Conservation (phyloP, 1,140 invertebrate genomes). For the Aphis gossypii region DNA sequence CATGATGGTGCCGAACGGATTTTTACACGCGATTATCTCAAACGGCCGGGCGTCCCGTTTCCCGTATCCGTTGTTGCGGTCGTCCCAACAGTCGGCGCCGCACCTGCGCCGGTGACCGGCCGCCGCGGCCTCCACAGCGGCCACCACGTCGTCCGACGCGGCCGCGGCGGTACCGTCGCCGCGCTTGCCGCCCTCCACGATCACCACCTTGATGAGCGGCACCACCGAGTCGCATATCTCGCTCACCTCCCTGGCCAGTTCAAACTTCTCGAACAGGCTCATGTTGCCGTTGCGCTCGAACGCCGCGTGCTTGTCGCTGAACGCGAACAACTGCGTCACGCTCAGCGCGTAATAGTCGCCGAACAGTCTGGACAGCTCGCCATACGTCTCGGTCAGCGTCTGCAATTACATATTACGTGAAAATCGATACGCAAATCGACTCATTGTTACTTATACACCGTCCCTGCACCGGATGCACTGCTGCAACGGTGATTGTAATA, state of each 20-base stretch:
- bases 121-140: background rate
- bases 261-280: constrained; percentile 53
- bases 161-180: background rate
- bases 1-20: constrained; percentile 46
- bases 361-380: constrained; percentile 37
- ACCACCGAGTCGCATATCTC: constrained; percentile 56
- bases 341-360: constrained; percentile 54
- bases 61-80: background rate
- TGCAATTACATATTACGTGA: background rate
- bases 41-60: background rate
- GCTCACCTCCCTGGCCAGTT: constrained; percentile 45
- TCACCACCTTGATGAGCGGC: constrained; percentile 52
- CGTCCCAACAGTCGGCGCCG: background rate
- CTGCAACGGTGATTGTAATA: no score
- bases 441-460: no score
- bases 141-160: background rate
- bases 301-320: constrained; percentile 54
- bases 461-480: background rate
- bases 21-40: background rate
- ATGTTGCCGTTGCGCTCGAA: constrained; percentile 57
- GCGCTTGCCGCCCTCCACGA: constrained; percentile 42
- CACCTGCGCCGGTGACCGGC: background rate
- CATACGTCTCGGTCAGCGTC: constrained; percentile 48
- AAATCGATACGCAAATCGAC: background rate
- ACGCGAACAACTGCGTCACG: constrained; percentile 49